Evolutionary conservation across 2,888 invertebrate genomes (phyloP), one percentile per base, ranked within the genome.

Genomic region (Chironomus riparius): DNA sequence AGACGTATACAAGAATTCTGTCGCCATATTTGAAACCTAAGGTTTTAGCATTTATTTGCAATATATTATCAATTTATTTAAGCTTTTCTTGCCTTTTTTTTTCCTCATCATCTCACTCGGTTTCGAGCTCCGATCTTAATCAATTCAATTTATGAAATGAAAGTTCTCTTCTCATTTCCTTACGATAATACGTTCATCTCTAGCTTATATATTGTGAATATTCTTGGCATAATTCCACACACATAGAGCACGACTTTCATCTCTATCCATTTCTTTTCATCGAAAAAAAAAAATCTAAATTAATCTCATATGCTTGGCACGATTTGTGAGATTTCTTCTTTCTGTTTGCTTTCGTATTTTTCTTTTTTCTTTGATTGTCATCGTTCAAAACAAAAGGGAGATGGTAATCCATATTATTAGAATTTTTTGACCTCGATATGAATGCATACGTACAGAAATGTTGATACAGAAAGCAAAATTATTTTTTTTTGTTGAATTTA

Each of bases 141-240:
- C 65, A 65, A 65, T 65, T 22, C 65, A 65, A 56, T 65, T 65
- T 65, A 65, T 65, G 65, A 65, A 65, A 65, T 65, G 65, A 65
- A 65, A 22, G 15, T 21, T 22, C 18, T 18, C 65, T 12, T 65
- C 65, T 65, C 22, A 65, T 65, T 18, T 56, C 56, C 18, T n/a
- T 18, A 15, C 56, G 38, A 38, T 38, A 38, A 38, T 38, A 38
- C 38, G 38, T 38, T 38, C 38, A 38, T 38, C 38, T 38, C 38
- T 38, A 38, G 38, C 38, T 38, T 38, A 38, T 38, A 38, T 38
- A 38, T 38, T 38, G 38, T 38, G 38, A 38, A 38, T 38, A 2
- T 28, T 38, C 38, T 38, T 38, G 38, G 38, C 38, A 38, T 38
- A 38, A 38, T 38, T 38, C 38, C 38, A 38, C 38, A 38, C 38